Evolutionary conservation across 2,113 vertebrate species (phyloP).

Genomic region (Egretta garzetta): DNA sequence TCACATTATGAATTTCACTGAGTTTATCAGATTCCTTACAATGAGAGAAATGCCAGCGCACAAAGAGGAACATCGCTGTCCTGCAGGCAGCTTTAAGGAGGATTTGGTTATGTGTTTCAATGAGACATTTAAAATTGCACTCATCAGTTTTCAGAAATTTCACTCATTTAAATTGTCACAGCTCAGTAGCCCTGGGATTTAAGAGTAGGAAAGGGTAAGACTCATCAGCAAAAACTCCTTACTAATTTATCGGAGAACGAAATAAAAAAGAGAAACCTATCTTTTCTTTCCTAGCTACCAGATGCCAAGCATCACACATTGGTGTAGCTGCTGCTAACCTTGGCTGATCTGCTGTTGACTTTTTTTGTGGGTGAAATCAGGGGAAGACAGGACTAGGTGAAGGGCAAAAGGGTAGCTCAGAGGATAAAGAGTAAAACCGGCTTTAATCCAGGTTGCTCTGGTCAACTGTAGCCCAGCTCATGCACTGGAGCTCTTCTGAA

Average conservation of each 20-base stretch:
- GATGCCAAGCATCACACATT: not conserved
- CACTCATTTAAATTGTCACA: constrained; percentile 74
- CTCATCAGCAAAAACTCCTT: constrained; percentile 60
- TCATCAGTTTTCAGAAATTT: constrained; percentile 75
- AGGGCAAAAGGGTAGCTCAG: not conserved
- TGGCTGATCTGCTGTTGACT: not conserved
- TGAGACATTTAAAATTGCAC: constrained; percentile 65
- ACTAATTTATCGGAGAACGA: constrained; percentile 54
- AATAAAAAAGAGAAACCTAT: not conserved
- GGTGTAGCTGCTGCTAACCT: not conserved
- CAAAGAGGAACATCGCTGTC: not conserved
- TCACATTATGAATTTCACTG: not conserved
- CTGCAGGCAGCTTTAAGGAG: constrained; percentile 60
- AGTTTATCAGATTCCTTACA: constrained; percentile 19
- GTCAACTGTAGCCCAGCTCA: not conserved
- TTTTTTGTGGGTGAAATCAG: not conserved
- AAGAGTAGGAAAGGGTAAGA: constrained; percentile 43
- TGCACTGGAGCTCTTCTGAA: not conserved
- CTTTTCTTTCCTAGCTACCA: not conserved
- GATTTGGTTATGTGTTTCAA: constrained; percentile 46
- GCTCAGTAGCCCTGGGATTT: constrained; percentile 65
- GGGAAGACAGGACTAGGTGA: not conserved
- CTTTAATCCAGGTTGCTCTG: not conserved
- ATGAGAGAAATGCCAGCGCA: not conserved
- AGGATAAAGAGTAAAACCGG: not conserved